Percentiles rank a stretch among this genome's conserved stretches.
These are phyloP conservation scores for Crypturellus undulatus DNA, from an alignment of 2,113 vertebrate genomes.

Conservation along the genomic window DNA sequence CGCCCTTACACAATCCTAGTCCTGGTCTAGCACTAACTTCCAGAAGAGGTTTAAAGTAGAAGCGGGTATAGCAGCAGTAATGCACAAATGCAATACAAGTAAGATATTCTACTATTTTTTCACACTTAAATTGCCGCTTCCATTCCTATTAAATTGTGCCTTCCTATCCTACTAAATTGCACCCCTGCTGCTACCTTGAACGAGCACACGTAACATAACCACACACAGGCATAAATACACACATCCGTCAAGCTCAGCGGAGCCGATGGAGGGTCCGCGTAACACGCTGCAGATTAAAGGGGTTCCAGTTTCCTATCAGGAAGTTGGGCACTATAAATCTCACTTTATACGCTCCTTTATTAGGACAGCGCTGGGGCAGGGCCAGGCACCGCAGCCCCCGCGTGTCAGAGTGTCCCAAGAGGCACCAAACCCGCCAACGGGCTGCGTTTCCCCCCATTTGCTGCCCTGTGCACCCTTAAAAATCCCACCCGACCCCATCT, in stretches of 20 bases:
- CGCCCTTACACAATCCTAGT: not conserved
- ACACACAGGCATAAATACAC: rapidly evolving
- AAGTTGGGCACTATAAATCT: slow-evolving; percentile 67
- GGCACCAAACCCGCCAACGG: not conserved
- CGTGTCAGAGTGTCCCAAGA: not conserved
- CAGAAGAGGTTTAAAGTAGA: not conserved
- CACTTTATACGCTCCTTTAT: slow-evolving; percentile 69
- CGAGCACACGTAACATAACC: not conserved
- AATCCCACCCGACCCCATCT: not conserved
- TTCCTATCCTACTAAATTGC: not conserved
- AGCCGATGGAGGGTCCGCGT: not conserved
- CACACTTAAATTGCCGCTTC: not conserved
- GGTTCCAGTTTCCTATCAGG: slow-evolving; percentile 67
- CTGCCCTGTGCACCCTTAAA: not conserved
- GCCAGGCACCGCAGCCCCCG: not conserved
- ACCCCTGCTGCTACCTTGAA: not conserved
- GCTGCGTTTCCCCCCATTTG: not conserved
- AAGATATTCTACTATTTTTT: not conserved
- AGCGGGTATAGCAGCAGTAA: not conserved
- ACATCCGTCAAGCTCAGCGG: not conserved
- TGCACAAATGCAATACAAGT: not conserved
- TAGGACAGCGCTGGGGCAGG: slow-evolving; percentile 36
- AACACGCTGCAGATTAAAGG: slow-evolving; percentile 45
- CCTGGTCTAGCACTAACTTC: not conserved
- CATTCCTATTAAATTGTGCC: not conserved